Evolutionary conservation across 2,888 invertebrate genomes (phyloP).

Genomic region (Mystacides longicornis): DNA sequence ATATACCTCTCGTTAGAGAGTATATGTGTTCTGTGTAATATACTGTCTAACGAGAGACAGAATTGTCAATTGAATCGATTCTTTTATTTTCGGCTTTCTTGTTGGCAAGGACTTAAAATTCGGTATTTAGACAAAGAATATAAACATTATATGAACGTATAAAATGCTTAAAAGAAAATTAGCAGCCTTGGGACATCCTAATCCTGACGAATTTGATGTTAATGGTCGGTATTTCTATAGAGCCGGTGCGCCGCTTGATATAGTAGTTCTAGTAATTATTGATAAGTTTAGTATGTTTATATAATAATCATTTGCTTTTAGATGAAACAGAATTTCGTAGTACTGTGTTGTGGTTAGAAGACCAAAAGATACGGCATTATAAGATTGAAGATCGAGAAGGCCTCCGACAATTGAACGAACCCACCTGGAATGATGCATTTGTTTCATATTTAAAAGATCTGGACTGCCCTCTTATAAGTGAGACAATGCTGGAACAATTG

Average conservation of each 20-base stretch:
- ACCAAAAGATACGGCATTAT: conserved; percentile 85
- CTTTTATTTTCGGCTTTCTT: no score
- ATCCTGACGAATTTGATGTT: conserved; percentile 60
- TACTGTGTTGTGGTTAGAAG: conserved; percentile 84
- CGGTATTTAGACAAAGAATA: no score
- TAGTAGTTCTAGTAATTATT: not conserved
- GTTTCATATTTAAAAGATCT: conserved; percentile 67
- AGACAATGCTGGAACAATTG: conserved; percentile 58
- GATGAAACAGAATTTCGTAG: conserved; percentile 75
- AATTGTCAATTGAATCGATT: no score
- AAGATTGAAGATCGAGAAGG: conserved; percentile 71
- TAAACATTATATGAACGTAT: no score
- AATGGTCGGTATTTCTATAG: conserved; percentile 59
- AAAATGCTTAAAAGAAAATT: conserved; percentile 73
- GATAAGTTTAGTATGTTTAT: no score
- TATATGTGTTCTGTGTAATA: no score
- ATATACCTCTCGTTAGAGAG: no score
- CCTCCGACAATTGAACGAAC: conserved; percentile 60
- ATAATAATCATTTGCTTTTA: no score
- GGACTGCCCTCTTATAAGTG: conserved; percentile 59
- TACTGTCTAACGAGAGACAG: no score
- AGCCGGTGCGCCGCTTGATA: not conserved
- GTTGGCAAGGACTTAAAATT: no score
- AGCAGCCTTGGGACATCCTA: conserved; percentile 69
- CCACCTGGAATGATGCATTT: conserved; percentile 67